phyloP scores from a whole-genome alignment of 2,888 invertebrate genomes.

The Napeogenes inachia region DNA sequence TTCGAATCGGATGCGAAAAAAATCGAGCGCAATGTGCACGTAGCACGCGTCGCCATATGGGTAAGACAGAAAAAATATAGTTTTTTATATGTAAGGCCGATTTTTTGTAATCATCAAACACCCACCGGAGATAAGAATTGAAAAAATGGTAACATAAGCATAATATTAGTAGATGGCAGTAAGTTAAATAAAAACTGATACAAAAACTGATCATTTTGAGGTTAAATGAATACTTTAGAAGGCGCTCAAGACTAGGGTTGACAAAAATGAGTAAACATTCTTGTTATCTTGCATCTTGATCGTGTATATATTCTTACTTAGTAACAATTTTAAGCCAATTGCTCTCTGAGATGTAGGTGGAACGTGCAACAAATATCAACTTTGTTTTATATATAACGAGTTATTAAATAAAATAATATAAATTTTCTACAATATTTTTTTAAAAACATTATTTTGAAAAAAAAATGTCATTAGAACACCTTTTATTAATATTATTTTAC shows the following conservation, averaged over 20 bases:
- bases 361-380: too few species aligned
- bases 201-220: constrained; percentile 66
- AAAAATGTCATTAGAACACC: too few species aligned
- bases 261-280: constrained; percentile 7
- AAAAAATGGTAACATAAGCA: constrained; percentile 75
- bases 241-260: constrained; percentile 45
- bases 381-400: too few species aligned
- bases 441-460: too few species aligned
- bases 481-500: too few species aligned
- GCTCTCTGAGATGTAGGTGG: too few species aligned
- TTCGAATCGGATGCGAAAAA: constrained; percentile 75
- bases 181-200: constrained; percentile 58
- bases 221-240: constrained; percentile 62
- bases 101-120: constrained; percentile 58
- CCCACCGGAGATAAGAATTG: constrained; percentile 56
- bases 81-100: constrained; percentile 43
- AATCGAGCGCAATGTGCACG: constrained; percentile 68
- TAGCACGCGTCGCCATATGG: constrained; percentile 73
- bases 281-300: not conserved
- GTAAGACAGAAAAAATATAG: constrained; percentile 48
- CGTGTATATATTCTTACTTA: too few species aligned
- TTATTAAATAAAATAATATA: too few species aligned
- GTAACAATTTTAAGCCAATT: too few species aligned
- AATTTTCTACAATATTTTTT: too few species aligned
- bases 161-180: constrained; percentile 67